These are phyloP conservation scores for Nyctibius grandis DNA, from an alignment of 2,797 vertebrate species.

Conservation along the genomic window DNA sequence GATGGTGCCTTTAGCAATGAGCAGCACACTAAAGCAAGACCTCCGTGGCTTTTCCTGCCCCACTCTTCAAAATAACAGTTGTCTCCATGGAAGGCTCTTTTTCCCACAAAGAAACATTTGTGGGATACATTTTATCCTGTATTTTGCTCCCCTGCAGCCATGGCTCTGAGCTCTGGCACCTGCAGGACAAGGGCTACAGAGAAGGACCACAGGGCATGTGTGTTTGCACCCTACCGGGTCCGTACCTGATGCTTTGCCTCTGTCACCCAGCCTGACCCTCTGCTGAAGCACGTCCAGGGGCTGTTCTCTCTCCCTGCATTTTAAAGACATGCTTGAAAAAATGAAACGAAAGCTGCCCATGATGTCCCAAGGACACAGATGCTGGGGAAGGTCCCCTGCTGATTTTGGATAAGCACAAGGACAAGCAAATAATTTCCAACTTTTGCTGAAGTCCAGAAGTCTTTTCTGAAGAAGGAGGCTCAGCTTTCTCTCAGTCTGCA, in stretches of 20 bases:
- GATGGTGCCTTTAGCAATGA: neutral
- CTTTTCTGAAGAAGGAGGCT: neutral
- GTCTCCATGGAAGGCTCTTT: neutral
- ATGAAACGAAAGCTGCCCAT: neutral
- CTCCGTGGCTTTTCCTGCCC: neutral
- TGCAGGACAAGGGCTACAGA: neutral
- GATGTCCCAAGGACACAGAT: neutral
- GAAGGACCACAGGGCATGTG: neutral
- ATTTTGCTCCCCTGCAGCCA: neutral
- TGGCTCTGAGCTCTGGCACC: neutral
- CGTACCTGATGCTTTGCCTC: fast-evolving
- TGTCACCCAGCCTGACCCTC: neutral
- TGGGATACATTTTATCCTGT: neutral
- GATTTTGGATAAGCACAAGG: neutral
- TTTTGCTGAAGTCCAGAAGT: neutral
- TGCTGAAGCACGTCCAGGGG: neutral
- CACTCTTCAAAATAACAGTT: neutral
- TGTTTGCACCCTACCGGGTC: neutral
- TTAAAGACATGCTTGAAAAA: neutral
- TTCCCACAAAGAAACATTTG: neutral
- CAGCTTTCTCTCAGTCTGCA: neutral
- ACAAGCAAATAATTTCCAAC: neutral
- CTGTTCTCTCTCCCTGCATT: neutral
- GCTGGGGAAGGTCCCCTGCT: neutral
- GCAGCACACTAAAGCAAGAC: neutral